Base-by-base conservation (phyloP, 2,797 vertebrate genomes). In the Tympanoctomys barrerae region DNA sequence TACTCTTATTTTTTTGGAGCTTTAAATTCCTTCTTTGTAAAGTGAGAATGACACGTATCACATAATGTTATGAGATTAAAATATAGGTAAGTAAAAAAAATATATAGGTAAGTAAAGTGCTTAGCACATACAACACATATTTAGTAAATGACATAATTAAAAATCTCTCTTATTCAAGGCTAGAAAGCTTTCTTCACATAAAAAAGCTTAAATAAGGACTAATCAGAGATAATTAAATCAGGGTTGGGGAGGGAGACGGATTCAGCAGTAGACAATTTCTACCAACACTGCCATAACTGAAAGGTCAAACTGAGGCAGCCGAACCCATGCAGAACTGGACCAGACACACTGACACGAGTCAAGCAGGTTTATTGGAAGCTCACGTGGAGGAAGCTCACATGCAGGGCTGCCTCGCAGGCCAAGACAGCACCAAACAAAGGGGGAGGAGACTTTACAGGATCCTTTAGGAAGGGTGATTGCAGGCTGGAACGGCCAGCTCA, bases 61-160 rank as follows among this genome's bases (percentile, higher is more conserved):
- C 3, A n/a, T 12, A 36, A 46, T 49, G 6, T 19, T 70, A 11
- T n/a, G 14, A 89, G 46, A 80, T 68, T 62, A 83, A 92, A 75
- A 92, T 54, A 52, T 1, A 90, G 87, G 26, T 19, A 28, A n/a
- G 75, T 31, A 31, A 87, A 88, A 39, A 39, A 39, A 39, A 39
- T 39, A 92, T 54, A 52, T 1, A 90, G 87, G 26, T 19, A 28
- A n/a, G 75, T 31, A 31, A 87, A 88, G 31, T n/a, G 9, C n/a
- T 33, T 3, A 2, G 49, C 42, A 62, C 49, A 75, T 36, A 68
- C 68, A 88, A 90, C 36, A 82, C 66, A 77, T 78, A n/a, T 64
- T 68, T 70, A 89, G 64, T 70, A 59, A 97, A 84, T 26, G 22
- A 95, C 33, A 70, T 49, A 61, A 93, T 81, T 89, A 46, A 80